Percentiles rank a stretch among this genome's conserved stretches.
These are phyloP conservation scores for Nowickia ferox DNA, from an alignment of 2,888 invertebrate genomes.

Conservation along the genomic window DNA sequence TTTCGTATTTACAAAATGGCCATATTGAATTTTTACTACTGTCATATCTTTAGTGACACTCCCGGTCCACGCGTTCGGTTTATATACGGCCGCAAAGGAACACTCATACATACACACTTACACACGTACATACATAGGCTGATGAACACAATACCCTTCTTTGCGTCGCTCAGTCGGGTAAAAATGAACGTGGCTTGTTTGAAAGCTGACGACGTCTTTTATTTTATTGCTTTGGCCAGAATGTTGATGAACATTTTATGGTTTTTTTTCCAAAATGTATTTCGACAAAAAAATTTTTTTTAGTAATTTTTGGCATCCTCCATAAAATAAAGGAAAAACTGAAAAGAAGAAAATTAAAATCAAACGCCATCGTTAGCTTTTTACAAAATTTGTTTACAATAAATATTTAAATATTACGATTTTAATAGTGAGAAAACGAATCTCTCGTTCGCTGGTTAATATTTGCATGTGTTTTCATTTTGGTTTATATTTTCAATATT, in stretches of 20 bases:
- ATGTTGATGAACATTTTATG: conserved; percentile 8
- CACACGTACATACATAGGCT: too few relatives aligned
- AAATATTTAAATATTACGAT: conserved; percentile 71
- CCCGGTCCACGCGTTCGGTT: too few relatives aligned
- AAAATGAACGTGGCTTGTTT: neutral
- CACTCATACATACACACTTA: too few relatives aligned
- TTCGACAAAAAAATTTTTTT: conserved; percentile 31
- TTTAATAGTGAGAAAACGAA: conserved; percentile 62
- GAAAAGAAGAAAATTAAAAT: neutral
- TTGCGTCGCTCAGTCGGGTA: too few relatives aligned
- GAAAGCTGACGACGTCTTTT: conserved; percentile 13
- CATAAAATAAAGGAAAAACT: neutral
- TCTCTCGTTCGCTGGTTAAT: conserved; percentile 16
- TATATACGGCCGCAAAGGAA: too few relatives aligned
- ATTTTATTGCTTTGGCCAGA: conserved; percentile 23
- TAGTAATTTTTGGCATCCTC: conserved; percentile 47
- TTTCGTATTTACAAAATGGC: too few relatives aligned
- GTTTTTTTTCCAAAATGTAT: neutral
- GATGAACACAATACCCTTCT: too few relatives aligned
- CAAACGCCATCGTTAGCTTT: conserved; percentile 35
- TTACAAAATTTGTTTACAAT: conserved; percentile 70
- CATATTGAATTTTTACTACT: too few relatives aligned
- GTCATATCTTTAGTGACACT: too few relatives aligned
- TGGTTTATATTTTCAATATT: conserved; percentile 40
- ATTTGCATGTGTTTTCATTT: conserved; percentile 52